Conservation (phyloP, 2,113 vertebrate species). For the Cisticola juncidis region DNA sequence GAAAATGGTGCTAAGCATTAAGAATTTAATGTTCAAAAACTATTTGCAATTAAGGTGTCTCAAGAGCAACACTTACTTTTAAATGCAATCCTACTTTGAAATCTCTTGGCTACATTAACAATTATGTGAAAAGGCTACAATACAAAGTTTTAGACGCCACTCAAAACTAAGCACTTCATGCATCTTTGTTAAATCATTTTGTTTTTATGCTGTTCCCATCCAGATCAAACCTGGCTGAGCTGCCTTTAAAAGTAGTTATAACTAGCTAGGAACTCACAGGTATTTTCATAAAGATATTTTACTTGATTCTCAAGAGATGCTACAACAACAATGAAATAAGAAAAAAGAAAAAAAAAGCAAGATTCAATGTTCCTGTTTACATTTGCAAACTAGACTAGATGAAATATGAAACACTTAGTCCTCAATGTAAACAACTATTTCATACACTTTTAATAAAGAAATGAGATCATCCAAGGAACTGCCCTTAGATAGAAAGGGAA, state of each 20-base stretch:
- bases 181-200: not conserved
- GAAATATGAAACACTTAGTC: not conserved
- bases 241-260: not conserved
- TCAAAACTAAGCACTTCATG: not conserved
- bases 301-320: not conserved
- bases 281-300: not conserved
- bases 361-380: not conserved
- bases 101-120: not conserved
- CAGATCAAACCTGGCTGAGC: not conserved
- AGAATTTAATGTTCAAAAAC: not conserved
- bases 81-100: not conserved
- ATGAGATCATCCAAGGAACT: not conserved
- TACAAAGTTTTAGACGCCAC: not conserved
- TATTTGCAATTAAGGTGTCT: not conserved
- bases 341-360: not conserved
- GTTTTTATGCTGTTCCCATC: not conserved
- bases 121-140: not conserved
- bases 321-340: not conserved
- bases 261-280: not conserved
- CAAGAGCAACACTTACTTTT: not conserved
- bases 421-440: not conserved
- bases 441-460: slow-evolving; percentile 18
- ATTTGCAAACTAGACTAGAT: not conserved
- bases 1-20: not conserved
- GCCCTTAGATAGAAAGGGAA: not conserved